Evolutionary conservation across 2,113 vertebrate genomes (phyloP), one percentile per base, ranked within the genome.

Genomic region (Cryptoleucopteryx plumbea): DNA sequence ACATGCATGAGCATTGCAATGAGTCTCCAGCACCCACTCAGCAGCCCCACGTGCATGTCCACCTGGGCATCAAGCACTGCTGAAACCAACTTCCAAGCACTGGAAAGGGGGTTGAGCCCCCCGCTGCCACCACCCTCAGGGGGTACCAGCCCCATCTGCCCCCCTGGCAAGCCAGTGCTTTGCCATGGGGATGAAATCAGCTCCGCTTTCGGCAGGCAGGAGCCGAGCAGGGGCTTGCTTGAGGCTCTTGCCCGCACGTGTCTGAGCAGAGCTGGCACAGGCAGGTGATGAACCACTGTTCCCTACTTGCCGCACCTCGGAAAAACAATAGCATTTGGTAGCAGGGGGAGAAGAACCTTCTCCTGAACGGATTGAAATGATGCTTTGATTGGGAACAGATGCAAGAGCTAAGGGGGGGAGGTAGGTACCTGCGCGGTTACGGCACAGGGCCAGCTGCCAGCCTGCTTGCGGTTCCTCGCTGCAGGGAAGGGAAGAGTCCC

Each of bases 361-460:
- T 79, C 58, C 71, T 2, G 27, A 94, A 91, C 2, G 94, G 87
- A 80, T 94, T 88, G 86, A 78, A 96, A 92, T 40, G 92, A 83
- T 55, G 89, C 84, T 82, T 95, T 97, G 96, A 96, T 95, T 77
- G 59, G 90, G 82, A 97, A 91, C 97, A 97, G 97, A 97, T 97
- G 96, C 66, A 32, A 52, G 66, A 90, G 89, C 27, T 32, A 58
- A 85, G n/a, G 29, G 19, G 42, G 48, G 62, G 71, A 93, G 80
- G 72, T 67, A 90, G 94, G 86, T 81, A 90, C 53, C 43, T 5
- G 7, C 7, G 23, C 1, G 34, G 86, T 5, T 16, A 19, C 7
- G 14, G 73, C 88, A 17, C 6, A 0, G 71, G 78, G 81, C 90
- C 95, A 74, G 86, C 27, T 1, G 1, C 15, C 74, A 56, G 70